Evolutionary conservation across 1,140 invertebrate species (phyloP).

Genomic region (Mercenaria mercenaria): DNA sequence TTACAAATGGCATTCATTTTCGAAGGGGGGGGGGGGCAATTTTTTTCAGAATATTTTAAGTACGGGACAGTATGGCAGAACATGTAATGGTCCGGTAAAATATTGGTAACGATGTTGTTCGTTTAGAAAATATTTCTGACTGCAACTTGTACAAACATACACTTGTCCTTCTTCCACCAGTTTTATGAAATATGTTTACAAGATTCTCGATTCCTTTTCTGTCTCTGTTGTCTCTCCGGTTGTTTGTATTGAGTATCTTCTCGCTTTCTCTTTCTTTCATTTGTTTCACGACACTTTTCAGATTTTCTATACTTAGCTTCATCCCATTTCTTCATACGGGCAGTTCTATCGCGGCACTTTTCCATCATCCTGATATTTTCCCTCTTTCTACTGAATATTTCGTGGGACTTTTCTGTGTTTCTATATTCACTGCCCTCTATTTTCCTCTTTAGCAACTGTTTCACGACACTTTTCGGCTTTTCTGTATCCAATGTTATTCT

Average conservation of each 20-base stretch:
- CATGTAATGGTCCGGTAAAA: conserved; percentile 41
- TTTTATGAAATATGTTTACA: conserved; percentile 40
- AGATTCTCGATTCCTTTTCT: background rate
- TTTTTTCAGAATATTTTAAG: no score
- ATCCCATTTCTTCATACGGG: background rate
- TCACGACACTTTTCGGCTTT: background rate
- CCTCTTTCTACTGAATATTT: conserved; percentile 12
- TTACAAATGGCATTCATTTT: conserved; percentile 38
- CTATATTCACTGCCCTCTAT: conserved; percentile 54
- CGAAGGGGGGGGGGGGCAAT: no score
- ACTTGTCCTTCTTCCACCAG: conserved; percentile 52
- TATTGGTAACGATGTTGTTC: background rate
- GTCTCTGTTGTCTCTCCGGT: background rate
- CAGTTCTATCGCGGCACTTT: background rate
- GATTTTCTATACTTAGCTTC: conserved; percentile 14
- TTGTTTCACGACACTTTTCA: conserved; percentile 62
- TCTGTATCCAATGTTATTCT: background rate
- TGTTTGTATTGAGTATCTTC: conserved; percentile 1
- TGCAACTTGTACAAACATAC: conserved; percentile 54
- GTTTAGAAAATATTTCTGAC: conserved; percentile 56
- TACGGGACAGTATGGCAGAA: conserved; percentile 61
- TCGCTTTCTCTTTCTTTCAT: background rate
- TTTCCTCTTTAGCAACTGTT: conserved; percentile 8
- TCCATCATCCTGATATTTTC: background rate
- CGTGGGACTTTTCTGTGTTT: conserved; percentile 60